Evolutionary conservation across 2,797 vertebrate species (phyloP).

Genomic region (Sciurus vulgaris): DNA sequence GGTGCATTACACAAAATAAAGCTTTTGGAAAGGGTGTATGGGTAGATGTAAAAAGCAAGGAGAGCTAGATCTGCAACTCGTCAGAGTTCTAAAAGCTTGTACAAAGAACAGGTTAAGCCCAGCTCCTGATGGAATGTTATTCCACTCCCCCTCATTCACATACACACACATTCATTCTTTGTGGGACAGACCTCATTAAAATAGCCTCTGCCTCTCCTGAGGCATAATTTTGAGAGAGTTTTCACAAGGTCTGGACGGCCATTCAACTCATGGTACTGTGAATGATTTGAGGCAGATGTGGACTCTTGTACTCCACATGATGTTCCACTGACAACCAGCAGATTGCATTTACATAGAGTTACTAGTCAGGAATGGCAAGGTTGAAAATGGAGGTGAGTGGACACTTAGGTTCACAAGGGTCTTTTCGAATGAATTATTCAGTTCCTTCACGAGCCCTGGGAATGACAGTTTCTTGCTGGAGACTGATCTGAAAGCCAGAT

Average conservation of each 20-base stretch:
- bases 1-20: background rate
- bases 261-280: background rate
- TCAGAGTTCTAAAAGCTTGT: background rate
- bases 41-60: background rate
- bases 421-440: background rate
- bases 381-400: background rate
- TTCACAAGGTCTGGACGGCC: background rate
- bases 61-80: background rate
- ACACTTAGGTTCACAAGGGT: background rate
- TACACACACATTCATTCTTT: background rate
- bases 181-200: background rate
- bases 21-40: background rate
- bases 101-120: background rate
- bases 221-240: slow-evolving; percentile 21
- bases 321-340: background rate
- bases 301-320: background rate
- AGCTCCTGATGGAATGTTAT: background rate
- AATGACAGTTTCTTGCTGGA: background rate
- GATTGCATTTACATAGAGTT: background rate
- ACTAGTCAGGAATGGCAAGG: background rate
- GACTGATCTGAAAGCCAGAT: background rate
- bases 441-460: background rate
- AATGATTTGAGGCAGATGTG: background rate
- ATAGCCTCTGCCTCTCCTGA: background rate
- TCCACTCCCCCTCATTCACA: background rate